Evolutionary conservation across 2,113 vertebrate species (phyloP).

Genomic region (Lagopus muta): DNA sequence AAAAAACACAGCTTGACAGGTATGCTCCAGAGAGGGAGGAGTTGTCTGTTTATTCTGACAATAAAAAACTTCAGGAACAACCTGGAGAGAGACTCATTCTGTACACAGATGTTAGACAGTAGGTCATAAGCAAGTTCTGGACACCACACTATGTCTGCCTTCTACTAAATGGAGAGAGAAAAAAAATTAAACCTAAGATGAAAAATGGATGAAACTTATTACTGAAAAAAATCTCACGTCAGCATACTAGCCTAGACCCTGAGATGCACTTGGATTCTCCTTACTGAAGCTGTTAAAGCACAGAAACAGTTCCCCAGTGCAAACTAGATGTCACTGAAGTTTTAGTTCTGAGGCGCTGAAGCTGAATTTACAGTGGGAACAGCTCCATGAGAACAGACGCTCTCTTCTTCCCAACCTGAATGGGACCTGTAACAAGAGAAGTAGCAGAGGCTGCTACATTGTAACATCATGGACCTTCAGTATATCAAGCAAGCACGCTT

Average conservation of each 20-base stretch:
- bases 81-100: not conserved
- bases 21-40: not conserved
- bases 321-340: fast-evolving
- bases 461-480: fast-evolving
- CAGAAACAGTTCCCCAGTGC: not conserved
- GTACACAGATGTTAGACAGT: not conserved
- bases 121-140: not conserved
- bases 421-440: not conserved
- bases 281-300: not conserved
- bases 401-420: too few relatives aligned
- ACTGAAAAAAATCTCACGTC: fast-evolving
- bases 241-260: too few relatives aligned
- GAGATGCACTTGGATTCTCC: not conserved
- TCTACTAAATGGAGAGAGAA: not conserved
- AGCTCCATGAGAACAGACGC: not conserved
- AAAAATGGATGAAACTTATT: not conserved
- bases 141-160: not conserved
- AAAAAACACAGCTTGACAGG: too few relatives aligned
- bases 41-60: not conserved
- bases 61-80: not conserved
- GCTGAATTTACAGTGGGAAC: not conserved
- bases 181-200: not conserved
- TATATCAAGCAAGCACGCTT: fast-evolving
- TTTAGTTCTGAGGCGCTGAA: not conserved
- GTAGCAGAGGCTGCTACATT: not conserved